phyloP scores from a whole-genome alignment of 2,797 vertebrate species.

The Leptoclinus maculatus region DNA sequence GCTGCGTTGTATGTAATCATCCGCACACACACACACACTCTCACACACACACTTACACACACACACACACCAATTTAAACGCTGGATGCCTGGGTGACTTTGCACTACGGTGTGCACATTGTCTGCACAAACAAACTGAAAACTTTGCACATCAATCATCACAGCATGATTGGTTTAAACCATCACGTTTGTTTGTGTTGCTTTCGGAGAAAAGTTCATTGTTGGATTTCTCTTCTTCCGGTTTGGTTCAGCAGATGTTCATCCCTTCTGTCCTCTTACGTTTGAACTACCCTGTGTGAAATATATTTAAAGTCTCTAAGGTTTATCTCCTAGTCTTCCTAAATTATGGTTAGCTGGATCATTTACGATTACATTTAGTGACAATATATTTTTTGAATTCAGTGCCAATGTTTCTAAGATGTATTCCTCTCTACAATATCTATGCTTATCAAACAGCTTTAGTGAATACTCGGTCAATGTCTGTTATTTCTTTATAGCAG shows the following conservation, averaged over 20 bases:
- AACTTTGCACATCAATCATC: background rate
- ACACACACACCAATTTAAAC: background rate
- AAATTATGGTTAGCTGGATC: background rate
- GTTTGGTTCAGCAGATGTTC: background rate
- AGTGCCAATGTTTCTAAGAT: background rate
- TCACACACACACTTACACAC: background rate
- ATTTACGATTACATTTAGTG: background rate
- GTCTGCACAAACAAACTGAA: background rate
- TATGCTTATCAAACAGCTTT: too few species aligned
- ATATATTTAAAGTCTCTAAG: background rate
- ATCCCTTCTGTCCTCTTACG: background rate
- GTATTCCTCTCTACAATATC: too few species aligned
- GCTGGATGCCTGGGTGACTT: background rate
- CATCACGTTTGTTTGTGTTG: background rate
- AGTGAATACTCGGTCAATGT: too few species aligned
- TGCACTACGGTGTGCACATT: background rate
- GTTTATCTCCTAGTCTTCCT: background rate
- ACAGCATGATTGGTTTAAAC: background rate
- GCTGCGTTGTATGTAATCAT: slow-evolving; percentile 30
- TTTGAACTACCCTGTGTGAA: background rate
- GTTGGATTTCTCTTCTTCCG: background rate
- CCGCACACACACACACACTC: background rate
- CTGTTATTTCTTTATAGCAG: too few species aligned
- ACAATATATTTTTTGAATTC: background rate
- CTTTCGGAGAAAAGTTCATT: background rate